Evolutionary conservation across 2,797 vertebrate species (phyloP).

Genomic region (Premnoplex brunnescens): DNA sequence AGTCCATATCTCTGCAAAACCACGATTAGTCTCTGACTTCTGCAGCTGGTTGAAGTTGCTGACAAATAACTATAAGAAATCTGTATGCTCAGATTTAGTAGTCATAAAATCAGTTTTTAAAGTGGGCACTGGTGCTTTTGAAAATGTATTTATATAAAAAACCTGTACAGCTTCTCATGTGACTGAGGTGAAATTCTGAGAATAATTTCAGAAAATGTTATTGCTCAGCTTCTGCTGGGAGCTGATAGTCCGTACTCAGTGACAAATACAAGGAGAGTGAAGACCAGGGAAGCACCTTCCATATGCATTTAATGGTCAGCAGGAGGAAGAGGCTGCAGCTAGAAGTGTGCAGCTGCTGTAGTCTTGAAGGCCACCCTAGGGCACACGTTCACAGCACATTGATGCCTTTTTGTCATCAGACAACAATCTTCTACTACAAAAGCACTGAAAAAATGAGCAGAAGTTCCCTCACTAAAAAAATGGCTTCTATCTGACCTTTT

Average conservation of each 20-base stretch:
- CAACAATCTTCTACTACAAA: not conserved
- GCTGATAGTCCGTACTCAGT: not conserved
- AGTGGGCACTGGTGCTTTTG: not conserved
- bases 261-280: not conserved
- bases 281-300: not conserved
- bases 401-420: not conserved
- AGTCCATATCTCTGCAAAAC: not conserved
- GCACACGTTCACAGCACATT: accelerated
- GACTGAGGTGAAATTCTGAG: not conserved
- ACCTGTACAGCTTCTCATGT: not conserved
- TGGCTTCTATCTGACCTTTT: not conserved
- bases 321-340: not conserved
- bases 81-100: not conserved
- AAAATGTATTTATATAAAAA: not conserved
- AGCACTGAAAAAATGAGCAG: not conserved
- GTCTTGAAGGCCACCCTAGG: not conserved
- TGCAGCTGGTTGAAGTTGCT: not conserved
- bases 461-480: not conserved
- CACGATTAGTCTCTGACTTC: not conserved
- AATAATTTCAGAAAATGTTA: not conserved
- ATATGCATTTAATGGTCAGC: not conserved
- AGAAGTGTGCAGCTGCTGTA: not conserved
- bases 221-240: not conserved
- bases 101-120: not conserved
- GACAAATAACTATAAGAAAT: not conserved